phyloP scores from a whole-genome alignment of 2,113 vertebrate genomes.

The Colaptes auratus region DNA sequence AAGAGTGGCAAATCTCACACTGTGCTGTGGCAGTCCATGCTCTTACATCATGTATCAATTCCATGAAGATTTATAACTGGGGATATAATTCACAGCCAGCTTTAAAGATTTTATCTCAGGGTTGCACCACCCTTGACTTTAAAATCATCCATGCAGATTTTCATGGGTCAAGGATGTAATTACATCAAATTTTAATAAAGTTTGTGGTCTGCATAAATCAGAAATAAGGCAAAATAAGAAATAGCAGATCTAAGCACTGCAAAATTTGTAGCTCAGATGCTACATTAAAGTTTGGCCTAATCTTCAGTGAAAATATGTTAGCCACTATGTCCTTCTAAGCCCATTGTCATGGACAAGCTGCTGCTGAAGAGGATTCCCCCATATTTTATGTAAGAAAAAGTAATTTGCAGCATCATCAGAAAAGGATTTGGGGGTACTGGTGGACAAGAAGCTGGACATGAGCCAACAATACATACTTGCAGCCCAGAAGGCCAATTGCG shows the following conservation, averaged over 20 bases:
- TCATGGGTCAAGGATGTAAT: neutral
- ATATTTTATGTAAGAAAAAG: neutral
- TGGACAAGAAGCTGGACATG: too few species aligned
- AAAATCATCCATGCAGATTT: constrained; percentile 9
- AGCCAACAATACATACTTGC: too few species aligned
- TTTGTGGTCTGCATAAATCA: neutral
- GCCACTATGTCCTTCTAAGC: neutral
- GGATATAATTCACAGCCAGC: neutral
- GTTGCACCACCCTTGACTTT: neutral
- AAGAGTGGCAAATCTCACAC: neutral
- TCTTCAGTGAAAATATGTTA: neutral
- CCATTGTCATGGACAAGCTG: neutral
- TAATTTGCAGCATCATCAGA: neutral
- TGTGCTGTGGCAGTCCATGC: neutral
- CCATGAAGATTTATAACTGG: neutral
- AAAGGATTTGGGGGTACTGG: too few species aligned
- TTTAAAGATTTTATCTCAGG: constrained; percentile 1
- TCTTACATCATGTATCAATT: neutral
- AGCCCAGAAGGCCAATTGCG: too few species aligned
- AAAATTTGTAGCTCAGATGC: neutral
- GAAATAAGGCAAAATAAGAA: neutral
- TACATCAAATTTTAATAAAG: constrained; percentile 15
- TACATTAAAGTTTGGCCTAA: neutral
- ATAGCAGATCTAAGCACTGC: neutral
- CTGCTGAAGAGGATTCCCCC: neutral